A percentile compares a stretch with the other conserved stretches of the same genome.
Conservation (phyloP, 2,888 invertebrate species). For the Amaurobius ferox region DNA sequence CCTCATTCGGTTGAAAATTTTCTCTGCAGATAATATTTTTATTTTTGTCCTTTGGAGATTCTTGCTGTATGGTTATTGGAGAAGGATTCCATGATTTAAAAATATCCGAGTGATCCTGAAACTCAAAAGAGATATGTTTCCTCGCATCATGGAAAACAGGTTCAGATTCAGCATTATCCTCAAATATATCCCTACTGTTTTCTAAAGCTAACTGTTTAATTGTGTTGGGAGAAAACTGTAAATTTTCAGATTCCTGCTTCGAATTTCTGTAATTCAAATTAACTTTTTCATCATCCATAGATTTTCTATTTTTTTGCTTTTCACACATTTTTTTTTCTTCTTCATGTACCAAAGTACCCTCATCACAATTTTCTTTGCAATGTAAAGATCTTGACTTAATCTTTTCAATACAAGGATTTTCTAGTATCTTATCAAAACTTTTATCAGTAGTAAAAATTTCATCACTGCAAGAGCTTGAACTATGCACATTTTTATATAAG, state of each 20-base stretch:
- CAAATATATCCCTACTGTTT: conserved; percentile 53
- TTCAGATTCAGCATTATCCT: conserved; percentile 10
- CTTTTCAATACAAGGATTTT: not conserved
- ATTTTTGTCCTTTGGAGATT: not conserved
- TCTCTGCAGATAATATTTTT: not conserved
- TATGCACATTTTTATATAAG: too few species aligned
- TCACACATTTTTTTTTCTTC: too few species aligned
- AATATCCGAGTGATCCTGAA: conserved; percentile 38
- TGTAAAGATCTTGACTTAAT: too few species aligned
- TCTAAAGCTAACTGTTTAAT: conserved; percentile 1
- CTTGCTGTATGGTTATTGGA: not conserved
- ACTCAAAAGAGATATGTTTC: not conserved
- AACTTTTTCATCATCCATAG: too few species aligned
- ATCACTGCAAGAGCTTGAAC: not conserved
- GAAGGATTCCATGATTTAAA: conserved; percentile 42
- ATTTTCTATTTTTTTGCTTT: too few species aligned
- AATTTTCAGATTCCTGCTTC: not conserved
- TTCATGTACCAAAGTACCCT: too few species aligned
- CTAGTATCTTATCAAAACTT: not conserved
- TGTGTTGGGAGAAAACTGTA: not conserved
- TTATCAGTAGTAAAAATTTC: not conserved
- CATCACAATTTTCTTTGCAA: too few species aligned
- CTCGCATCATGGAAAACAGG: not conserved
- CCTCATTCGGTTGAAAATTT: not conserved
- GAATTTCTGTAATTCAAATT: too few species aligned